Base-by-base conservation (phyloP, 2,797 vertebrate species). In the Orientallactaga sibirica region DNA sequence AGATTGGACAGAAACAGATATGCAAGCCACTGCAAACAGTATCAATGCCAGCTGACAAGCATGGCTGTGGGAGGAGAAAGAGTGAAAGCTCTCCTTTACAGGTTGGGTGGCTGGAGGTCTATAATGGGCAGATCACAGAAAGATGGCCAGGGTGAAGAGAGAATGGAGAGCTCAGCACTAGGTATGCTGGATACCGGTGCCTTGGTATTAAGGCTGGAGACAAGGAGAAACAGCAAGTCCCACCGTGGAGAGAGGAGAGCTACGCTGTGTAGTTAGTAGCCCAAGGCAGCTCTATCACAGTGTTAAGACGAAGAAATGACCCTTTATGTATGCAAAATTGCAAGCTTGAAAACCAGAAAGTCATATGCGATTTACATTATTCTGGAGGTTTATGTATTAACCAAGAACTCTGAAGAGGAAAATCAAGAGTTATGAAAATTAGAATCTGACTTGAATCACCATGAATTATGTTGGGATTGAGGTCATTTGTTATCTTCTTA, bases 351-450 rank as follows among this genome's bases (percentile, higher is more conserved):
- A 82, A 67, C 20, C 10, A 76, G 64, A 52, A 90, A 86, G 41
- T 11, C 5, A 20, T 67, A 16, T 89, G 14, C 14, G 70, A 89
- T 70, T 89, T 86, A 11, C n/a, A 84, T 76, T 33, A 37, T 33
- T 37, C 0, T 64, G 19, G 19, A 82, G 71, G 20, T 62, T 61
- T 90, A 43, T 58, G 66, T 70, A 83, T 93, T 80, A 93, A 67
- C 14, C 27, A 93, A 75, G 67, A 89, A 80, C 74, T 88, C 48
- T 80, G 48, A 88, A 86, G 48, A 79, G 25, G 61, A 82, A 84
- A 88, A 78, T 33, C 48, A 52, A 25, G 14, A 77, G 27, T 37
- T 68, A 55, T 74, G 74, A 93, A 76, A 92, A 88, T 67, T 76
- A 37, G 52, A 86, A 66, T 92, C 19, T 89, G 19, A 86, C 12